Percentiles rank a stretch among this genome's conserved stretches.
Conservation (phyloP, 1,140 invertebrate species). For the Tribolium castaneum region DNA sequence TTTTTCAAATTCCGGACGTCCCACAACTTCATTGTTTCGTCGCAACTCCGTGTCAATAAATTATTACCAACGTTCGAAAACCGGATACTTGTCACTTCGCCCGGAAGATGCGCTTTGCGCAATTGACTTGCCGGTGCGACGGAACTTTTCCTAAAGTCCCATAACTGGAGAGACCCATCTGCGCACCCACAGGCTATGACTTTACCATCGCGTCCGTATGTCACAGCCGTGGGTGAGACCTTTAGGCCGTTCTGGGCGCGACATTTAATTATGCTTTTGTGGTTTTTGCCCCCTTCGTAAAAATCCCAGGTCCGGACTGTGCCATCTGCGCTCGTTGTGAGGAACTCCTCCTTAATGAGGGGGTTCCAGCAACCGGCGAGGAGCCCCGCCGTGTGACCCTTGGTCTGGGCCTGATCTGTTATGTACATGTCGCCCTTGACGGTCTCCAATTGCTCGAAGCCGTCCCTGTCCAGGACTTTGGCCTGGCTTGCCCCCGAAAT, state of each 20-base stretch:
- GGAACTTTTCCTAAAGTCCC: slow-evolving; percentile 91
- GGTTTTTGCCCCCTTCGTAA: slow-evolving; percentile 76
- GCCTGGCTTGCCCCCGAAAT: slow-evolving; percentile 92
- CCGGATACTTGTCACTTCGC: slow-evolving; percentile 84
- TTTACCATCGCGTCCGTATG: slow-evolving; percentile 88
- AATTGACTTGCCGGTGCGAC: slow-evolving; percentile 84
- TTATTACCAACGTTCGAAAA: slow-evolving; percentile 90
- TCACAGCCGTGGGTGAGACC: slow-evolving; percentile 86
- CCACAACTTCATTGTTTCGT: slow-evolving; percentile 97
- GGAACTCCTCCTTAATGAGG: slow-evolving; percentile 89
- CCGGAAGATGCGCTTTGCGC: slow-evolving; percentile 84
- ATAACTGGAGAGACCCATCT: slow-evolving; percentile 98
- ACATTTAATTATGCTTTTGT: slow-evolving; percentile 91
- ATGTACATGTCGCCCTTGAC: slow-evolving; percentile 98
- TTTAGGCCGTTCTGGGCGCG: slow-evolving; percentile 89
- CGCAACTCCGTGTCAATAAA: slow-evolving; percentile 86
- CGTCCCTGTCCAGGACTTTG: slow-evolving; percentile 96
- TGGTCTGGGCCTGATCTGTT: slow-evolving; percentile 92
- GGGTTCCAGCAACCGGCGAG: slow-evolving; percentile 96
- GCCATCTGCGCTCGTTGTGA: slow-evolving; percentile 94
- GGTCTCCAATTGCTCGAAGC: slow-evolving; percentile 95
- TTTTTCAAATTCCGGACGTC: slow-evolving; percentile 88
- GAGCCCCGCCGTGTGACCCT: slow-evolving; percentile 94
- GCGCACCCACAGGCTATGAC: slow-evolving; percentile 90
- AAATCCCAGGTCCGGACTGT: slow-evolving; percentile 93